These are phyloP conservation scores for Eumacrocentrus americanus DNA, from an alignment of 2,888 invertebrate species.

Conservation along the genomic window DNA sequence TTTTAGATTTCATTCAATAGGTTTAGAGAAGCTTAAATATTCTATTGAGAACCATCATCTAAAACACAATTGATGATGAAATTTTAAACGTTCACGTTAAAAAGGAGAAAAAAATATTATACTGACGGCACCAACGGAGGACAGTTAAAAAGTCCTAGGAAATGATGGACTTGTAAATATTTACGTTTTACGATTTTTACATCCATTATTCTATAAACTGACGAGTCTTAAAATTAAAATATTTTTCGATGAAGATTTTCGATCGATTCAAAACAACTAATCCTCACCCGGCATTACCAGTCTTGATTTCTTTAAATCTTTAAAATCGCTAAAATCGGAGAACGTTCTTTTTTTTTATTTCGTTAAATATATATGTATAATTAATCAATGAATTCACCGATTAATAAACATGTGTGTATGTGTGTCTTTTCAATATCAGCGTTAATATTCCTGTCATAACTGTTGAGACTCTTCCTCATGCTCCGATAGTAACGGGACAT, in stretches of 20 bases:
- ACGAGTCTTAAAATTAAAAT: not conserved
- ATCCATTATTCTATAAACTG: not conserved
- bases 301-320: conserved; percentile 28
- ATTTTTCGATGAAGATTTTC: not conserved
- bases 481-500: conserved; percentile 36
- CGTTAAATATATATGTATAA: conserved; percentile 20
- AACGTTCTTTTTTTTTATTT: conserved; percentile 7
- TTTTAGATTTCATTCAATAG: no score
- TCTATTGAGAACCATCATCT: not conserved
- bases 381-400: conserved; percentile 17
- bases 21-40: not conserved
- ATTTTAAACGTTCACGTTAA: not conserved
- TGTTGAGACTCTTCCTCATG: conserved; percentile 42
- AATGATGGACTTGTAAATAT: not conserved
- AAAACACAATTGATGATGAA: not conserved
- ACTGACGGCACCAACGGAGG: not conserved
- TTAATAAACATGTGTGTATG: not conserved
- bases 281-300: conserved; percentile 25
- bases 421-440: not conserved
- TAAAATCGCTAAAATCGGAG: conserved; percentile 9
- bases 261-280: not conserved
- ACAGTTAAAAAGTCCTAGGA: not conserved
- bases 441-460: conserved; percentile 37
- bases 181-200: not conserved
- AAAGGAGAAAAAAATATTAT: no score